These are phyloP conservation scores for Drosophila simulans DNA, from an alignment of 1,140 invertebrate genomes.

Conservation along the genomic window DNA sequence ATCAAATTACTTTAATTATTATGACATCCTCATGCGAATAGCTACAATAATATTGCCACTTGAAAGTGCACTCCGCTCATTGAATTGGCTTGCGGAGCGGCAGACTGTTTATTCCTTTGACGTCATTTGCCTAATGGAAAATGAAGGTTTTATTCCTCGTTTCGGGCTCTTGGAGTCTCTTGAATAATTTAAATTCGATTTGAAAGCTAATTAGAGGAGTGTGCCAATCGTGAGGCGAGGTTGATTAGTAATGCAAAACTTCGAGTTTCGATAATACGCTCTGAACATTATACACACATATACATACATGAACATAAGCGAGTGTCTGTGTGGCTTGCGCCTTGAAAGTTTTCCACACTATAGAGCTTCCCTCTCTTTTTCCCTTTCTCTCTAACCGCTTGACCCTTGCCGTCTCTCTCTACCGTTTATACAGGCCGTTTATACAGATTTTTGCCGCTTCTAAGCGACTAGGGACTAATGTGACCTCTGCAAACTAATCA, in stretches of 20 bases:
- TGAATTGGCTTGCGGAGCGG: slow-evolving; percentile 3
- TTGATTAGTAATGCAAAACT: slow-evolving; percentile 29
- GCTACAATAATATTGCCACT: slow-evolving; percentile 17
- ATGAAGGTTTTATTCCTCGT: slow-evolving; percentile 2
- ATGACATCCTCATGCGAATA: slow-evolving; percentile 2
- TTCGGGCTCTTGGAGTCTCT: neutral
- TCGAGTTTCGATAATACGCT: slow-evolving; percentile 15
- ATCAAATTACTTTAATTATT: neutral
- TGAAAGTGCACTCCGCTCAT: neutral
- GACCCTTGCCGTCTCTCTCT: slow-evolving; percentile 27
- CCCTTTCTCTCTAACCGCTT: slow-evolving; percentile 1
- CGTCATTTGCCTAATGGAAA: slow-evolving; percentile 9
- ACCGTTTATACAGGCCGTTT: neutral
- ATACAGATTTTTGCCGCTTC: slow-evolving; percentile 49
- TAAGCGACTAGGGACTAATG: slow-evolving; percentile 42
- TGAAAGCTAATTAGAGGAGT: slow-evolving; percentile 44
- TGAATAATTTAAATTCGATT: slow-evolving; percentile 48
- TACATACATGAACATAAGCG: neutral
- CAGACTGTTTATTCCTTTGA: slow-evolving; percentile 6
- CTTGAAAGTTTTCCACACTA: slow-evolving; percentile 10
- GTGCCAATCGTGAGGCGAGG: slow-evolving; percentile 18
- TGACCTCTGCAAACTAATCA: slow-evolving; percentile 68
- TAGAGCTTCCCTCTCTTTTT: neutral
- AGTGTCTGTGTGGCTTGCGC: neutral
- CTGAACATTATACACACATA: neutral